Conservation (phyloP, 2,888 invertebrate genomes). For the Scrobipalpa costella region DNA sequence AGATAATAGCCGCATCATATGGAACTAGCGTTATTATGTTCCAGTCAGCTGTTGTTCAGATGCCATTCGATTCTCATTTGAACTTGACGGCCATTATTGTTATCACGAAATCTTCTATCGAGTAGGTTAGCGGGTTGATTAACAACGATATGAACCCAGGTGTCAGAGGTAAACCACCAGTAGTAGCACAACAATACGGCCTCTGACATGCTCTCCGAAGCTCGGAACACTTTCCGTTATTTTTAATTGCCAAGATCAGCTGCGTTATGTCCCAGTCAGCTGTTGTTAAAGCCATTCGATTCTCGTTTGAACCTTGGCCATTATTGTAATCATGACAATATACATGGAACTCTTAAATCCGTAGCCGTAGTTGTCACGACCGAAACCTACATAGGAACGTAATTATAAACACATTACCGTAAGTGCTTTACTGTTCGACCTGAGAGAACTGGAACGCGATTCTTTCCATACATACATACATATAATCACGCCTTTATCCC, state of each 20-base stretch:
- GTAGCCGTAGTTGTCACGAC: conserved; percentile 53
- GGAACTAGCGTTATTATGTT: conserved; percentile 43
- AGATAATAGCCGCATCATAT: conserved; percentile 49
- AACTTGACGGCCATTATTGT: conserved; percentile 53
- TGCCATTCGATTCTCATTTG: conserved; percentile 52
- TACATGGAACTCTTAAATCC: conserved; percentile 45
- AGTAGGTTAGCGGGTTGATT: too few relatives aligned
- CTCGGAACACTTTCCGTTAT: too few relatives aligned
- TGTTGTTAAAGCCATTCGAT: conserved; percentile 44
- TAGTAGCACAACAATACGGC: too few relatives aligned
- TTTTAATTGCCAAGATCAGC: too few relatives aligned
- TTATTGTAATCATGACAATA: conserved; percentile 54
- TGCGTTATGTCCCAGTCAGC: conserved; percentile 45
- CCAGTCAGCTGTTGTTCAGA: conserved; percentile 40
- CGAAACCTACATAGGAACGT: conserved; percentile 62
- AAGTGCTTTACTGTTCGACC: conserved; percentile 62
- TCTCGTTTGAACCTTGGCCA: conserved; percentile 53
- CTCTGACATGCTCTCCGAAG: too few relatives aligned
- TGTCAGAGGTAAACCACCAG: too few relatives aligned
- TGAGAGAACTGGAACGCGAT: conserved; percentile 54
- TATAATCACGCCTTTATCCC: too few relatives aligned
- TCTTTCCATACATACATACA: too few relatives aligned
- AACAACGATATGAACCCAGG: too few relatives aligned
- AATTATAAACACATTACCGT: conserved; percentile 77
- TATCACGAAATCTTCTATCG: too few relatives aligned